Conservation (phyloP, 2,113 vertebrate genomes). For the pig (Sus scrofa) region DNA sequence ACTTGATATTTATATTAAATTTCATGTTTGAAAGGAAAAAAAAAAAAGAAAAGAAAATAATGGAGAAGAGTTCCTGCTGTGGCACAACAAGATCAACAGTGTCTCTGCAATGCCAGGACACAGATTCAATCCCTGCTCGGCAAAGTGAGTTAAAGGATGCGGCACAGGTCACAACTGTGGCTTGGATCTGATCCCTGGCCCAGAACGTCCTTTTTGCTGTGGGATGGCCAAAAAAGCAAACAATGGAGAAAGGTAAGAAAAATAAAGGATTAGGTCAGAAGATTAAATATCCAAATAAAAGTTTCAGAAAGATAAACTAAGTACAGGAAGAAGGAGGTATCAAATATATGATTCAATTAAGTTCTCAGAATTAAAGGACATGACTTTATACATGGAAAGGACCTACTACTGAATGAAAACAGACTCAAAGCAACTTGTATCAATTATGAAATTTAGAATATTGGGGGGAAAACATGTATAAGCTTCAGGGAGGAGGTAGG, state of each 20-base stretch:
- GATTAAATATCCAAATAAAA: neutral
- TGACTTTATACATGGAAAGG: neutral
- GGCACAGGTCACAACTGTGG: too few species aligned
- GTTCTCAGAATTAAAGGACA: conserved; percentile 20
- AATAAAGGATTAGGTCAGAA: neutral
- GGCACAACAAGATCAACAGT: too few species aligned
- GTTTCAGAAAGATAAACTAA: neutral
- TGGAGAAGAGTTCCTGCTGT: too few species aligned
- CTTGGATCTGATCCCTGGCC: too few species aligned
- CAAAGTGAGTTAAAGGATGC: too few species aligned
- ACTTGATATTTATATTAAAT: conserved; percentile 1
- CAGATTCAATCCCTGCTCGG: too few species aligned
- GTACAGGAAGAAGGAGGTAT: neutral
- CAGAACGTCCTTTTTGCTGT: too few species aligned
- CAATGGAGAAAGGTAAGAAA: neutral
- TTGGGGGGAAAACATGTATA: neutral
- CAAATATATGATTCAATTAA: conserved; percentile 12
- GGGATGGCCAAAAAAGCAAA: too few species aligned
- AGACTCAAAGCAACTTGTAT: neutral
- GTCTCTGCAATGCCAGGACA: too few species aligned
- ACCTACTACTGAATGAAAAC: neutral
- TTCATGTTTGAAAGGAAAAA: neutral
- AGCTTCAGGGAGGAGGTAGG: neutral
- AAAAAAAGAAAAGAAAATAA: too few species aligned
- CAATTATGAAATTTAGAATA: neutral